phyloP scores from a whole-genome alignment of 2,113 vertebrate genomes.

The Chamaetylas fuelleborni region DNA sequence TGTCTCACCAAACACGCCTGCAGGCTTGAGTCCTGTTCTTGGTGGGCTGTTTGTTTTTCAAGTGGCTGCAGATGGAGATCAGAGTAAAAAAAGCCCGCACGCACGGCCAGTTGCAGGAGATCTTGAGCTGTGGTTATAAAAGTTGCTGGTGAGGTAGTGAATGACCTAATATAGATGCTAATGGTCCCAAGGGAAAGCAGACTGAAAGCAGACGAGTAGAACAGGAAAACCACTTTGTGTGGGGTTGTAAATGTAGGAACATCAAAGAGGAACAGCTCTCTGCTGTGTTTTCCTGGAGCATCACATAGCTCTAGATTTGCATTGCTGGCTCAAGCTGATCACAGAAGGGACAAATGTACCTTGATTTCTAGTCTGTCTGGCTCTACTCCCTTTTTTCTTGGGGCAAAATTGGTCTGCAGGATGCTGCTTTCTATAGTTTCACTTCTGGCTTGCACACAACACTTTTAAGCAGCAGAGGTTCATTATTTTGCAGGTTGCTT shows the following conservation, averaged over 20 bases:
- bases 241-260: neutral
- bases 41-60: neutral
- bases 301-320: neutral
- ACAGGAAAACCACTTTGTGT: neutral
- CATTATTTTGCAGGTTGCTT: conserved; percentile 73
- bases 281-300: neutral
- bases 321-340: neutral
- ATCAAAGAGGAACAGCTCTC: neutral
- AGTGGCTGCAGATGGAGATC: neutral
- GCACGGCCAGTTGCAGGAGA: neutral
- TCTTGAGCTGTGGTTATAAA: neutral
- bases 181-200: neutral
- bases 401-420: neutral
- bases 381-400: neutral
- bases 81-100: neutral
- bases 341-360: neutral
- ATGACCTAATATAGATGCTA: neutral
- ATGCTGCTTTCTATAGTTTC: neutral
- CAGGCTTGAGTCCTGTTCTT: neutral
- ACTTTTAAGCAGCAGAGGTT: neutral
- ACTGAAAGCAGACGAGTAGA: neutral
- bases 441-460: neutral
- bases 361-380: neutral
- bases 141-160: neutral
- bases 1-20: neutral